Evolutionary conservation across 1,140 invertebrate species (phyloP).

Genomic region (Microplitis mediator): DNA sequence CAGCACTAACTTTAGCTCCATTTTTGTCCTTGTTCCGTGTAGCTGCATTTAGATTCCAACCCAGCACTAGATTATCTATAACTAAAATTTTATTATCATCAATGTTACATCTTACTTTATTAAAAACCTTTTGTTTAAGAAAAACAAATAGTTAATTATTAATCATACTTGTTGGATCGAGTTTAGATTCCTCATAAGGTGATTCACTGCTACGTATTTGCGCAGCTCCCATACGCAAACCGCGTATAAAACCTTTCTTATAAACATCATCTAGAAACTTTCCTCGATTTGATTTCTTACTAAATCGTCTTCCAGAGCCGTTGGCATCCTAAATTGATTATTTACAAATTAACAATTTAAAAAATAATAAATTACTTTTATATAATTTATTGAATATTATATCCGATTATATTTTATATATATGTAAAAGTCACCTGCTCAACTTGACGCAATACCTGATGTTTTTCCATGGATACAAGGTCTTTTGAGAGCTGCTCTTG

Average conservation of each 20-base stretch:
- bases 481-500: slow-evolving; percentile 48
- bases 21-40: background rate
- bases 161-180: slow-evolving; percentile 3
- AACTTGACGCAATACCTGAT: slow-evolving; percentile 30
- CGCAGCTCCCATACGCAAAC: background rate
- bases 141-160: background rate
- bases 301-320: background rate
- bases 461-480: slow-evolving; percentile 45
- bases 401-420: background rate
- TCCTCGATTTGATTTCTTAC: slow-evolving; percentile 7
- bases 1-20: slow-evolving; percentile 28
- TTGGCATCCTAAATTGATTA: slow-evolving; percentile 16
- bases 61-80: background rate
- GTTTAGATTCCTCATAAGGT: background rate
- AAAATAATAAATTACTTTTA: background rate
- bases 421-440: slow-evolving; percentile 29
- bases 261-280: slow-evolving; percentile 14
- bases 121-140: background rate
- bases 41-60: slow-evolving; percentile 6
- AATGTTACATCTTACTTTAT: background rate
- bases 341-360: background rate
- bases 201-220: background rate
- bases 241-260: slow-evolving; percentile 16
- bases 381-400: too few relatives aligned
- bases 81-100: background rate